Evolutionary conservation across 2,797 vertebrate species (phyloP).

Genomic region (Xerus rutilus): DNA sequence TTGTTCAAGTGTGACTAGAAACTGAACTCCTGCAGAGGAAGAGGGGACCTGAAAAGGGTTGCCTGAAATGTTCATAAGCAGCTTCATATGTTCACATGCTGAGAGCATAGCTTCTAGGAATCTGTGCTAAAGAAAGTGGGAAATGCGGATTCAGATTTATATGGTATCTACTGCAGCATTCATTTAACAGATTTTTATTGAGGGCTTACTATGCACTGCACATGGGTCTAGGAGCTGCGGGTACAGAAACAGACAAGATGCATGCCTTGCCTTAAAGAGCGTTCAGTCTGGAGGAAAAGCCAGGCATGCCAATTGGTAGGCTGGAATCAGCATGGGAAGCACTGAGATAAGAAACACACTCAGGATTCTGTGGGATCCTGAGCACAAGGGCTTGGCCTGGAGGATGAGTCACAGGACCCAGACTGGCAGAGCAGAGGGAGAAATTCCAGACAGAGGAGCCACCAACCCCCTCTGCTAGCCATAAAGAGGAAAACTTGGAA

Average conservation of each 20-base stretch:
- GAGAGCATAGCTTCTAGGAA: neutral
- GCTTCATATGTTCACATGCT: neutral
- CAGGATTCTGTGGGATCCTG: neutral
- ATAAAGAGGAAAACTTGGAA: accelerated
- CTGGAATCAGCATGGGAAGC: neutral
- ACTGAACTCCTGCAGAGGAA: no score
- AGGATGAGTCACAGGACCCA: neutral
- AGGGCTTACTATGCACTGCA: neutral
- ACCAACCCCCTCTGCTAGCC: neutral
- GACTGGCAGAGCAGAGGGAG: neutral
- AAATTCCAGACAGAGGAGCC: neutral
- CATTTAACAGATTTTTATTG: neutral
- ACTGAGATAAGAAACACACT: neutral
- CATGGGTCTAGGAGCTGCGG: neutral
- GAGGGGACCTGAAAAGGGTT: no score
- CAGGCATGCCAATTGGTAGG: neutral
- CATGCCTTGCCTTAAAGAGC: neutral
- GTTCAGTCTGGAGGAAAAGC: neutral
- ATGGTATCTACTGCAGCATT: neutral
- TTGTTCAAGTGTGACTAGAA: no score
- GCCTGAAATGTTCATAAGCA: neutral
- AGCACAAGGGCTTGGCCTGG: neutral
- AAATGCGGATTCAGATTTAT: neutral
- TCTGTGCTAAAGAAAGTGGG: neutral
- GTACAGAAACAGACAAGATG: neutral